phyloP scores from a whole-genome alignment of 2,888 invertebrate genomes.

The Erebia ligea region DNA sequence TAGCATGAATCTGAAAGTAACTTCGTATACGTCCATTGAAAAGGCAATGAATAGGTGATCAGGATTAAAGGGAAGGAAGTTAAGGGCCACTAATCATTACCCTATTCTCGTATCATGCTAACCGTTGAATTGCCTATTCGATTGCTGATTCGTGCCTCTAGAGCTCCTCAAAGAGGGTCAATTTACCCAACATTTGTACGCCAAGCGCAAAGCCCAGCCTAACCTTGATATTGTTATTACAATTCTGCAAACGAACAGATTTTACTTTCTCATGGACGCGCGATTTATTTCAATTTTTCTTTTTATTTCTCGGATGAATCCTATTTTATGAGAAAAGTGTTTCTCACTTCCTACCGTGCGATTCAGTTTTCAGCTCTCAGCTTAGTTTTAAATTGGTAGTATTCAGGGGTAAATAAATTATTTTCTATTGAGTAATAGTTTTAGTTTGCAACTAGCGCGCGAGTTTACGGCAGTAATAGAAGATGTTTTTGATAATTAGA shows the following conservation, averaged over 20 bases:
- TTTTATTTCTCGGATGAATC: not conserved
- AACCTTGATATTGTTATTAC: conserved; percentile 27
- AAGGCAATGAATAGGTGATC: conserved; percentile 45
- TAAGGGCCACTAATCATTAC: conserved; percentile 39
- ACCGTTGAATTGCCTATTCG: conserved; percentile 38
- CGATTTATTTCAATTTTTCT: not conserved
- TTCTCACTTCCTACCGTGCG: too few relatives aligned
- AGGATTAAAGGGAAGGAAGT: conserved; percentile 29
- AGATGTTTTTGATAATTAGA: not conserved
- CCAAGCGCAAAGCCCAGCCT: conserved; percentile 30
- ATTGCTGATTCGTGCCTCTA: conserved; percentile 27
- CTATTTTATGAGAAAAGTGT: not conserved
- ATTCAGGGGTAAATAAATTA: too few relatives aligned
- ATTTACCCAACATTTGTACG: conserved; percentile 43
- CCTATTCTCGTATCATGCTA: conserved; percentile 41
- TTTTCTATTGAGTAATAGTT: too few relatives aligned
- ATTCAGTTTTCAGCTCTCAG: too few relatives aligned
- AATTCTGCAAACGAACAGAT: conserved; percentile 18
- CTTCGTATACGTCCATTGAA: conserved; percentile 5
- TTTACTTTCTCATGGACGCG: conserved; percentile 5
- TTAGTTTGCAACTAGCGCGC: too few relatives aligned
- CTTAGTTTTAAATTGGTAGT: too few relatives aligned
- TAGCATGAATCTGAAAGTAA: not conserved
- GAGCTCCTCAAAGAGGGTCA: conserved; percentile 38
- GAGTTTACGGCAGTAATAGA: too few relatives aligned